Percentiles rank a stretch among this genome's conserved stretches.
Conservation (phyloP, 2,888 invertebrate genomes). For the Leucophora obtusa region DNA sequence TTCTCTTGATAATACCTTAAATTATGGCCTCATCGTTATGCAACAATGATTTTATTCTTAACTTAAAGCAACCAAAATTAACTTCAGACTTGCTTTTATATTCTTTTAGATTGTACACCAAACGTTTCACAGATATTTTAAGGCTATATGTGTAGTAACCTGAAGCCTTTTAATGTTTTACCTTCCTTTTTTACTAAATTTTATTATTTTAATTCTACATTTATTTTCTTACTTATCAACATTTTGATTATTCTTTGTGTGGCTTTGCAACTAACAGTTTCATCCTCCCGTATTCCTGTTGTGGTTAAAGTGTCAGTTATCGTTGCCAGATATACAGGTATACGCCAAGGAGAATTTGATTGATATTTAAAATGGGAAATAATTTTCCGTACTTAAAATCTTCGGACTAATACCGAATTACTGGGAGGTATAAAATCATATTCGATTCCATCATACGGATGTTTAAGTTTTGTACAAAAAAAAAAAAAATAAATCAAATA, state of each 20-base stretch:
- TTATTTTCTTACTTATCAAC: slow-evolving; percentile 18
- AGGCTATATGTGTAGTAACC: neutral
- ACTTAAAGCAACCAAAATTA: slow-evolving; percentile 41
- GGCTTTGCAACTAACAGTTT: too few species aligned
- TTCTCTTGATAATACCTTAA: slow-evolving; percentile 45
- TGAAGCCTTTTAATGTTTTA: slow-evolving; percentile 36
- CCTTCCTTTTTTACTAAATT: slow-evolving; percentile 1
- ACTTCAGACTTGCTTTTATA: slow-evolving; percentile 17
- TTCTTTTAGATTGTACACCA: neutral
- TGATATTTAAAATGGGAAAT: too few species aligned
- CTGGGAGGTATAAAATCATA: too few species aligned
- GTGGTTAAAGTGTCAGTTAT: neutral
- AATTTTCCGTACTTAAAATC: too few species aligned
- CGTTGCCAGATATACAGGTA: too few species aligned
- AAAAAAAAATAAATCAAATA: too few species aligned
- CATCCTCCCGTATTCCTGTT: neutral
- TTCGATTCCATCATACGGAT: too few species aligned
- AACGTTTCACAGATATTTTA: neutral
- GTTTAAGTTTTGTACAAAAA: too few species aligned
- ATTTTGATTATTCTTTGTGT: neutral
- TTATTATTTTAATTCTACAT: slow-evolving; percentile 27
- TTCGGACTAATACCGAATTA: too few species aligned
- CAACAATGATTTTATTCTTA: slow-evolving; percentile 21
- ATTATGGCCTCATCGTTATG: slow-evolving; percentile 31
- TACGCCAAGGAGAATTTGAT: too few species aligned